Evolutionary conservation across 2,888 invertebrate genomes (phyloP), one percentile per base, ranked within the genome.

Genomic region (Scrobipalpa atriplicella): DNA sequence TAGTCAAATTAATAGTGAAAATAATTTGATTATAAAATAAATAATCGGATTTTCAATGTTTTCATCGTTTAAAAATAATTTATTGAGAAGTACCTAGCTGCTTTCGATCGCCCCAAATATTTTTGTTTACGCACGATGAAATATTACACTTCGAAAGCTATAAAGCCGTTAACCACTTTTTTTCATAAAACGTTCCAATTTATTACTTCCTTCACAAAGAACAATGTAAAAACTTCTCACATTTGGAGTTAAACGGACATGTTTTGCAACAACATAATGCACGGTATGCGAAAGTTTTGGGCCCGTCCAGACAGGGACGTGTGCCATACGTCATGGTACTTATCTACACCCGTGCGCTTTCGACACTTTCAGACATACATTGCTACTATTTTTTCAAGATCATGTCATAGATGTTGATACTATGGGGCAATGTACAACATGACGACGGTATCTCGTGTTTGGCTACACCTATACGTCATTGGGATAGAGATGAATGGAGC

Each of bases 401-500:
- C n/a, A n/a, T 47, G 16, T 16, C 16, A n/a, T 8, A 16, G 1
- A 2, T n/a, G 7, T 47, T 7, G n/a, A 7, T 47, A n/a, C 47
- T 6, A 16, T n/a, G 8, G n/a, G 16, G 47, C 47, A 47, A 47
- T 47, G 47, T n/a, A 16, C 2, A 47, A 47, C 8, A 8, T 47
- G n/a, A 29, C 29, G 29, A 29, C 29, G 5, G 29, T 47, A 10
- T 6, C 47, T n/a, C 47, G 10, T 47, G 10, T 13, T 13, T n/a
- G n/a, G 47, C n/a, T n/a, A n/a, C 47, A 47, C 43, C 43, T 43
- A 29, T 3, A 43, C 13, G 43, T 43, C 56, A 39, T 18, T 39
- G 39, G 61, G 61, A 61, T 61, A 39, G 61, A 61, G 61, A 61
- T 61, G 39, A 39, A 61, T 61, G 61, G 61, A 18, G 61, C 61